Base-by-base conservation (phyloP, 2,888 invertebrate species). In the Nomada fabriciana region DNA sequence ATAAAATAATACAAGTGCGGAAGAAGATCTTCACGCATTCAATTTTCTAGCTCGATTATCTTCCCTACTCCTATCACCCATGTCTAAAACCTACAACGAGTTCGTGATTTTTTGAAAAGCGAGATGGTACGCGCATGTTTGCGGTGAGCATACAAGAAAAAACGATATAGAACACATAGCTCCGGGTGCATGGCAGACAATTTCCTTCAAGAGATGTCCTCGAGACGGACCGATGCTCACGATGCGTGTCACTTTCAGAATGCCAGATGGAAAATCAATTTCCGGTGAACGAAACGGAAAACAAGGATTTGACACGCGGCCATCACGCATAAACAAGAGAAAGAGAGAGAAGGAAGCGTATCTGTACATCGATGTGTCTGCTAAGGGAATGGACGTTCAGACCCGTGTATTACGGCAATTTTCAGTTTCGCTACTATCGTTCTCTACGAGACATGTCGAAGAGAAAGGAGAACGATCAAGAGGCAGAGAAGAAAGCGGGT, bases 221-320 rank as follows among this genome's bases (percentile, higher is more conserved):
- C 72, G 76, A 82, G 80, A 80, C 68, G 67, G 60, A 36, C 57
- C 42, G 79, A 55, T 75, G 77, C 65, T 79, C 68, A 61, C 59
- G 84, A 63, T 80, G 86, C 84, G 80, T 83, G 87, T 88, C 88
- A 80, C 78, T 81, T 67, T 20, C 86, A 84, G 77, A 84, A 83
- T 76, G 73, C 53, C 61, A 74, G 84, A 88, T 86, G 79, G 82
- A 81, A 75, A 86, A 88, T 84, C 87, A 82, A 88, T 88, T 86
- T 84, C 82, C 82, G 74, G 50, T 61, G 59, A 67, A 76, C 74
- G 81, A 83, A 86, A 76, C 76, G 85, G 80, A 84, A 84, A 88
- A 78, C 69, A 77, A 79, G 73, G 70, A 83, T 83, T 79, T 79
- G 72, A 80, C 59, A 47, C 75, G 75, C n/a, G 73, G 42, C 59